phyloP scores from a whole-genome alignment of 53 echinoderm and acorn worm genomes.

The Astropecten irregularis region DNA sequence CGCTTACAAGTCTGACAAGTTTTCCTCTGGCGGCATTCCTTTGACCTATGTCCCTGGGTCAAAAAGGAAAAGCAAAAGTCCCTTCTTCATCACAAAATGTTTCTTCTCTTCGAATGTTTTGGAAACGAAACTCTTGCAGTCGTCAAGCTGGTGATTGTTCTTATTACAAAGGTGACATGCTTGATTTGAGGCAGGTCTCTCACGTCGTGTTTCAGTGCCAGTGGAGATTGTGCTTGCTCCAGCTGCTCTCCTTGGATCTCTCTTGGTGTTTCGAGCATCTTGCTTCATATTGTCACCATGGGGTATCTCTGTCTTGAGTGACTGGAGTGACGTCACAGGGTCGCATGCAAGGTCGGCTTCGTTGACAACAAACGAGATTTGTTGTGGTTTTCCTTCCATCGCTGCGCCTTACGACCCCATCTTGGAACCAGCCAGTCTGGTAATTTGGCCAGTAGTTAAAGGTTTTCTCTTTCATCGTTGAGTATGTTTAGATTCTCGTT shows the following conservation, averaged over 20 bases:
- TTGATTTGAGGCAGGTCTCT: not conserved
- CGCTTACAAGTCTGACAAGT: constrained; percentile 30
- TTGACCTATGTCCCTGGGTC: constrained; percentile 44
- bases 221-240: constrained; percentile 28
- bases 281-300: not conserved
- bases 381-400: constrained; percentile 16
- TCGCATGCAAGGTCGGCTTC: constrained; percentile 54
- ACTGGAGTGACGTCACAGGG: constrained; percentile 21
- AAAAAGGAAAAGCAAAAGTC: constrained; percentile 61
- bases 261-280: not conserved
- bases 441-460: constrained; percentile 41
- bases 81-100: constrained; percentile 20
- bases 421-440: constrained; percentile 51
- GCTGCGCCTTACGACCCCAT: constrained; percentile 30
- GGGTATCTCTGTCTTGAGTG: constrained; percentile 3
- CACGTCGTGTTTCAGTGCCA: not conserved
- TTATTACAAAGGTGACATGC: not conserved
- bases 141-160: constrained; percentile 31
- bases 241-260: not conserved
- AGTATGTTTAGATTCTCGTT: constrained; percentile 25
- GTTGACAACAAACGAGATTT: constrained; percentile 23
- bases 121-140: constrained; percentile 18
- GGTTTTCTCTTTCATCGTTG: constrained; percentile 47
- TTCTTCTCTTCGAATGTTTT: constrained; percentile 8
- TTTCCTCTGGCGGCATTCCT: not conserved